These are phyloP conservation scores for Hyposoter didymator DNA, from an alignment of 2,888 invertebrate genomes.

Conservation along the genomic window DNA sequence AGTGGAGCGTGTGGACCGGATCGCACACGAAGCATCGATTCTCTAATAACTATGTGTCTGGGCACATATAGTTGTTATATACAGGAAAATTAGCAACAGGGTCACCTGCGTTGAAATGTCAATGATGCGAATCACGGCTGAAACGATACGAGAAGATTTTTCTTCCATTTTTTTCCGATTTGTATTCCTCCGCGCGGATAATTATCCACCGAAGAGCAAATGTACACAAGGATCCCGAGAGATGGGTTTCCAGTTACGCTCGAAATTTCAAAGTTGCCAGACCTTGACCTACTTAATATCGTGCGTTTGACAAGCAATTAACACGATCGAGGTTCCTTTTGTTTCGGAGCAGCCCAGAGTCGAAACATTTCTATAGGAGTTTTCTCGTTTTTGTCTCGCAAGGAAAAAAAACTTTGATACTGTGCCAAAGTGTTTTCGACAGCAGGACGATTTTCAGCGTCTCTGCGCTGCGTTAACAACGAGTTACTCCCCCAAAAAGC, in stretches of 20 bases:
- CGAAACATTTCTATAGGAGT: neutral
- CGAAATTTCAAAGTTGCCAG: conserved; percentile 14
- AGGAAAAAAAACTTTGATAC: conserved; percentile 21
- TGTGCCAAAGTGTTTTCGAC: conserved; percentile 23
- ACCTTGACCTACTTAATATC: conserved; percentile 6
- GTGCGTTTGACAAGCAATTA: conserved; percentile 12
- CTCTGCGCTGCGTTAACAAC: conserved; percentile 21
- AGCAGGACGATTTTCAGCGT: neutral
- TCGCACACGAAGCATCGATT: conserved; percentile 35
- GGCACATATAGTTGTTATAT: neutral
- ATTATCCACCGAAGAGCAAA: conserved; percentile 8
- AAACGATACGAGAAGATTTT: conserved; percentile 18
- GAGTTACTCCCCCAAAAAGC: conserved; percentile 25
- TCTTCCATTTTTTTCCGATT: neutral
- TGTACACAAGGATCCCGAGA: neutral
- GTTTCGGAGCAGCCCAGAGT: neutral
- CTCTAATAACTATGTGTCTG: neutral
- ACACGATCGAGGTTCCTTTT: neutral
- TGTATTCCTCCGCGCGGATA: neutral
- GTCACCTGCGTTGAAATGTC: conserved; percentile 28
- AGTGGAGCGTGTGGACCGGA: conserved; percentile 8
- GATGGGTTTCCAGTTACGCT: neutral
- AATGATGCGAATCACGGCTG: conserved; percentile 6
- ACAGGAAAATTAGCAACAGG: conserved; percentile 30
- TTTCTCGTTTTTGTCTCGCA: neutral